Percentiles rank a stretch among this genome's conserved stretches.
These are phyloP conservation scores for Acronicta leporina DNA, from an alignment of 2,888 invertebrate species.

Conservation along the genomic window DNA sequence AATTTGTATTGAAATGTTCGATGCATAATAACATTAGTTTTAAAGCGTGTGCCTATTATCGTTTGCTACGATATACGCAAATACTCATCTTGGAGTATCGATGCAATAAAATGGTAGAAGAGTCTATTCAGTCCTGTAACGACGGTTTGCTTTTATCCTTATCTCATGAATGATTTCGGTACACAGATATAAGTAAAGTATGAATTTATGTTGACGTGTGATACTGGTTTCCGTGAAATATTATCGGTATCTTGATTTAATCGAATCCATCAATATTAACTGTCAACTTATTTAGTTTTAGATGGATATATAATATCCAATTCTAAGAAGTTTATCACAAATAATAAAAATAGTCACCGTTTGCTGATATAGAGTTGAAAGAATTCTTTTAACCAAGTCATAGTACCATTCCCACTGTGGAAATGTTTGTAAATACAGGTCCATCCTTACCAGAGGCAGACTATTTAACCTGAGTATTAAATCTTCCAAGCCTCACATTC, in stretches of 20 bases:
- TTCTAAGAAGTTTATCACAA: no score
- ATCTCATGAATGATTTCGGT: constrained; percentile 61
- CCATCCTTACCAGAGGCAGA: constrained; percentile 20
- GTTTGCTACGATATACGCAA: constrained; percentile 58
- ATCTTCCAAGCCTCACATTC: constrained; percentile 49
- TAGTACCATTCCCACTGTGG: background rate
- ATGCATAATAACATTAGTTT: constrained; percentile 67
- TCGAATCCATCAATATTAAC: background rate
- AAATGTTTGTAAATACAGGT: constrained; percentile 43
- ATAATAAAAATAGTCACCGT: no score
- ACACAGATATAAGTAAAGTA: constrained; percentile 35
- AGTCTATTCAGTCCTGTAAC: constrained; percentile 74
- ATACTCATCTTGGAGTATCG: constrained; percentile 66
- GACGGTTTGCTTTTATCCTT: constrained; percentile 83
- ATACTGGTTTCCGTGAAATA: constrained; percentile 9
- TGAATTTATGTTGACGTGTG: constrained; percentile 17
- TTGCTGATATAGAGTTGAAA: no score
- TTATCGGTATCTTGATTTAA: background rate
- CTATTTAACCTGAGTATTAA: constrained; percentile 39
- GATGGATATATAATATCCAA: background rate
- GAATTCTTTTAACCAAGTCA: no score
- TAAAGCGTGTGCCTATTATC: constrained; percentile 61
- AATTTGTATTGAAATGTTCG: constrained; percentile 78
- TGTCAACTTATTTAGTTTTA: background rate
- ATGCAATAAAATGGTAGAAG: constrained; percentile 72